Evolutionary conservation across 1,140 invertebrate species (phyloP), one percentile per base, ranked within the genome.

Genomic region (Bombyx mandarina): DNA sequence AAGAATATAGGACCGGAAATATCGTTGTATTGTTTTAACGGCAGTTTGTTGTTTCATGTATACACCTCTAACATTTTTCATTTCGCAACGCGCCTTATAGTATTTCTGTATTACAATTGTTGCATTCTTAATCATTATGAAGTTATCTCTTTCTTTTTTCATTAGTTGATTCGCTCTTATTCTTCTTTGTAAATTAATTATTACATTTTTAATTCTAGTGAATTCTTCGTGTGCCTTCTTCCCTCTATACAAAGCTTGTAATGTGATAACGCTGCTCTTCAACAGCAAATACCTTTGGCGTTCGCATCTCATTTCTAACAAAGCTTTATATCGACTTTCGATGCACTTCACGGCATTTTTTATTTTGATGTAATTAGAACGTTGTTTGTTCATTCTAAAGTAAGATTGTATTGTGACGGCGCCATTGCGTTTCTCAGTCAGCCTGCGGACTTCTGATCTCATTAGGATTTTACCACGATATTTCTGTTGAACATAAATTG

Each of bases 231-330:
- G 65, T 7, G 60, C 58, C 59, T 69, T 69, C 56, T 72, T 79
- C 18, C 74, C 54, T 73, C 71, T 85, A 70, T 78, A 90, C 57
- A 76, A 72, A 1, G 61, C 60, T 71, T 91, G 89, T 4, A 90
- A 61, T 18, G 62, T 63, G 10, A 74, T 64, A 43, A 65, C 70
- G 12, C 67, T 67, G 22, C 65, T 35, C 51, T 77, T 76, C 6
- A 82, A 56, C 52, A 61, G 56, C 50, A 73, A 62, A 71, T 88
- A 91, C 18, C 73, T 45, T 12, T 71, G 79, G 56, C 86, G 86
- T 2, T 77, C 70, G 35, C 75, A 55, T 60, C 77, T 87, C 62
- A 89, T 89, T 63, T 71, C 52, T 22, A 71, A 63, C 10, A 70
- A 59, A 7, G 86, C 87, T 62, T 76, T 72, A 66, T 88, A 91